Conservation (phyloP, 1,140 invertebrate species). For the Brachionus asplanchnoidis region DNA sequence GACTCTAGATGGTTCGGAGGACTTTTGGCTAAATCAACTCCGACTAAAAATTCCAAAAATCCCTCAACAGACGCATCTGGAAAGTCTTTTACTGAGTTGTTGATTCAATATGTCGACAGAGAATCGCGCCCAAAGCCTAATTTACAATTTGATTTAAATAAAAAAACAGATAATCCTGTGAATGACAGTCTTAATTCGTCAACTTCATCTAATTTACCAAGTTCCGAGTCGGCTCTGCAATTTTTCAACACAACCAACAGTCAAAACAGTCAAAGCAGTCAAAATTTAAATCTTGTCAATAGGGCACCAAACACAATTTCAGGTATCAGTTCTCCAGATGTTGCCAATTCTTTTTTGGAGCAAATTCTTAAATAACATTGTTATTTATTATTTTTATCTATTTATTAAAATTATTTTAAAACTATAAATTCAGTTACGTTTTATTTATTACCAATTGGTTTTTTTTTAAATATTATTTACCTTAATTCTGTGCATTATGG, state of each 20-base stretch:
- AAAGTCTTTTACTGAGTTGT: conserved; percentile 40
- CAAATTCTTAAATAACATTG: conserved; percentile 40
- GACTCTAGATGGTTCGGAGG: conserved; percentile 24
- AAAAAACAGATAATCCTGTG: conserved; percentile 35
- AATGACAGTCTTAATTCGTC: conserved; percentile 12
- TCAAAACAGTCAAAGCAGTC: background rate
- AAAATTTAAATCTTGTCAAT: conserved; percentile 16
- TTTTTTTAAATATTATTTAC: background rate
- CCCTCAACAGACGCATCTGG: background rate
- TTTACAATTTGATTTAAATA: conserved; percentile 32
- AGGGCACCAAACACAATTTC: conserved; percentile 6
- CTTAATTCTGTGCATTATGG: no score
- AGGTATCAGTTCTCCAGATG: conserved; percentile 18
- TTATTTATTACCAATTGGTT: background rate
- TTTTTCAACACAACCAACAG: background rate
- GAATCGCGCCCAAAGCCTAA: conserved; percentile 30
- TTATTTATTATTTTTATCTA: background rate
- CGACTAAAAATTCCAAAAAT: conserved; percentile 2
- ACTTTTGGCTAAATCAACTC: background rate
- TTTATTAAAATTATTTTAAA: conserved; percentile 10
- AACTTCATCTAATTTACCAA: conserved; percentile 17
- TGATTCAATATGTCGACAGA: conserved; percentile 42
- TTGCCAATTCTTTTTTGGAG: conserved; percentile 40
- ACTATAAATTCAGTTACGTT: background rate
- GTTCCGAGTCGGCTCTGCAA: background rate